Conservation (phyloP, 53 echinoderm and acorn worm genomes). For the Apostichopus leukothele region DNA sequence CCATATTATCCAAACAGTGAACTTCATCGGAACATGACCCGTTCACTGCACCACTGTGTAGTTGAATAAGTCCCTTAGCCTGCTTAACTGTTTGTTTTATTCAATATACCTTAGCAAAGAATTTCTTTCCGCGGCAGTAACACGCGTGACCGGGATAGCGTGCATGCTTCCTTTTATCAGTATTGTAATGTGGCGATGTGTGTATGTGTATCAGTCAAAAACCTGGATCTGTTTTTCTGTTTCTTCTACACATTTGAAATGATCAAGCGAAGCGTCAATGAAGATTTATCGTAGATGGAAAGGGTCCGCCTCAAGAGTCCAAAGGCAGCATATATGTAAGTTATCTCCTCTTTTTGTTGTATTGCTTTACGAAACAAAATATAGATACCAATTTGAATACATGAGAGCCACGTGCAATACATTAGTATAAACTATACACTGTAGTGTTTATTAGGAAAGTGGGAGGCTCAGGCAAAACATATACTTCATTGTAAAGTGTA, state of each 20-base stretch:
- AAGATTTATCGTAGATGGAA: conserved; percentile 46
- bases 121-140: conserved; percentile 1
- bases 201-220: not conserved
- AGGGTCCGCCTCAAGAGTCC: conserved; percentile 19
- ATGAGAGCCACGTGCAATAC: not conserved
- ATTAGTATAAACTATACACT: not conserved
- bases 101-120: not conserved
- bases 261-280: conserved; percentile 33
- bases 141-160: conserved; percentile 14
- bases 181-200: conserved; percentile 22
- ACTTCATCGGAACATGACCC: conserved; percentile 16
- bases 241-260: not conserved
- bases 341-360: not conserved
- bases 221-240: not conserved
- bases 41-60: not conserved
- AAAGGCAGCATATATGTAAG: conserved; percentile 37
- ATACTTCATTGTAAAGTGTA: not conserved
- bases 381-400: not conserved
- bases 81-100: conserved; percentile 8
- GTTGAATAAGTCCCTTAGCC: not conserved
- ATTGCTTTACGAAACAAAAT: no score
- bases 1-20: conserved; percentile 20
- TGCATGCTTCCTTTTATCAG: conserved; percentile 2
- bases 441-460: not conserved
- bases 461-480: not conserved